Percentiles rank a stretch among this genome's conserved stretches.
Conservation (phyloP, 2,797 vertebrate species). For the Lepus townsendii region DNA sequence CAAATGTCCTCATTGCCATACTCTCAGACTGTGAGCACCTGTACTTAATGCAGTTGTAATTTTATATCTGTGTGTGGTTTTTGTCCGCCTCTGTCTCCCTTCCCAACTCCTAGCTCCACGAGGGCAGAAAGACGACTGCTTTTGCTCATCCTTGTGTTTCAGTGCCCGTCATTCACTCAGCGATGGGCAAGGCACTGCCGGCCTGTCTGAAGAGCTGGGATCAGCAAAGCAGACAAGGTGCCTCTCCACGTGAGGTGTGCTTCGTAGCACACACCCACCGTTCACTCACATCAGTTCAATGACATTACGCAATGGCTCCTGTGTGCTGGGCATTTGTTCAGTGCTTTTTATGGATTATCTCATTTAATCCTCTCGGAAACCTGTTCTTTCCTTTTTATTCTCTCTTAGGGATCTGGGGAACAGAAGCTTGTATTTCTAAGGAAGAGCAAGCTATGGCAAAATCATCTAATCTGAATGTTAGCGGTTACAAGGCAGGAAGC, state of each 20-base stretch:
- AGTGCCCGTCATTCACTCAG: neutral
- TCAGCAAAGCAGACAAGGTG: neutral
- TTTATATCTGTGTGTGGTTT: neutral
- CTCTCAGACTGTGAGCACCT: neutral
- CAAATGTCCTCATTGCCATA: neutral
- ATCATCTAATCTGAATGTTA: conserved; percentile 54
- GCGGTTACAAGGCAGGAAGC: conserved; percentile 2
- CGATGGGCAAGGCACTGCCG: neutral
- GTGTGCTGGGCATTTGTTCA: neutral
- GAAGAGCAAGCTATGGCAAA: conserved; percentile 57
- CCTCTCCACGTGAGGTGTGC: neutral
- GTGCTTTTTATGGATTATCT: neutral
- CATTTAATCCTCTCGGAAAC: neutral
- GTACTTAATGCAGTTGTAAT: neutral
- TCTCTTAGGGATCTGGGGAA: neutral
- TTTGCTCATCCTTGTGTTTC: neutral
- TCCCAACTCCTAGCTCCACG: neutral
- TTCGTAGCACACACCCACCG: neutral
- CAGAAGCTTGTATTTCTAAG: neutral
- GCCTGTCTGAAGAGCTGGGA: neutral
- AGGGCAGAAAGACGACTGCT: neutral
- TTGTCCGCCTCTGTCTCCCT: neutral
- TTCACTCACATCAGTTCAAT: neutral
- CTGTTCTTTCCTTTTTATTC: neutral
- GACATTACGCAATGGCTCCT: neutral